phyloP scores from a whole-genome alignment of 1,140 invertebrate genomes.

The Delia radicum region DNA sequence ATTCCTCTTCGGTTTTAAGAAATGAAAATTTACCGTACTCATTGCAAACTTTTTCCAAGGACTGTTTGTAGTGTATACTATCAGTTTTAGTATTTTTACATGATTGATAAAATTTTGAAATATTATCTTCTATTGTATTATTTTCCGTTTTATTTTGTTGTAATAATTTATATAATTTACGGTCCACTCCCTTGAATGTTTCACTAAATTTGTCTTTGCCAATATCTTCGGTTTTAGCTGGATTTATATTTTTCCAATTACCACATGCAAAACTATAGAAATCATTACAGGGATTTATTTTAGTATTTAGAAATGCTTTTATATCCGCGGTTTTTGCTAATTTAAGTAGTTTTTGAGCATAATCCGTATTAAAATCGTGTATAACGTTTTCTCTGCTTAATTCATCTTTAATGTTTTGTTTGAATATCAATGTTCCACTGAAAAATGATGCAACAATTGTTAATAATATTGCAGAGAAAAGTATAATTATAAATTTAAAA shows the following conservation, averaged over 20 bases:
- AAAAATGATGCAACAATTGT: too few relatives aligned
- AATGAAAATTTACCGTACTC: constrained; percentile 37
- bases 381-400: neutral
- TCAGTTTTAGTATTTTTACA: constrained; percentile 31
- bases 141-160: constrained; percentile 26
- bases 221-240: constrained; percentile 35
- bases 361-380: constrained; percentile 33
- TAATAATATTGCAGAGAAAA: too few relatives aligned
- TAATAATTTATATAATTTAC: constrained; percentile 32
- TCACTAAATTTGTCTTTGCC: constrained; percentile 43
- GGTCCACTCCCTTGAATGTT: constrained; percentile 37
- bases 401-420: neutral
- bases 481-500: too few relatives aligned
- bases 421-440: too few relatives aligned
- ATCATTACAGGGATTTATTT: constrained; percentile 62
- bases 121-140: constrained; percentile 33
- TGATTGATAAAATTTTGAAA: constrained; percentile 40
- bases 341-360: constrained; percentile 35
- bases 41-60: constrained; percentile 32
- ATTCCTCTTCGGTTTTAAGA: constrained; percentile 43
- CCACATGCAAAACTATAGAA: constrained; percentile 68
- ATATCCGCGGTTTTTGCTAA: constrained; percentile 43
- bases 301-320: constrained; percentile 53
- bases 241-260: constrained; percentile 61
- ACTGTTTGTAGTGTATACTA: constrained; percentile 35